phyloP scores from a whole-genome alignment of 2,888 invertebrate species.

The Rhodophaea formosa region DNA sequence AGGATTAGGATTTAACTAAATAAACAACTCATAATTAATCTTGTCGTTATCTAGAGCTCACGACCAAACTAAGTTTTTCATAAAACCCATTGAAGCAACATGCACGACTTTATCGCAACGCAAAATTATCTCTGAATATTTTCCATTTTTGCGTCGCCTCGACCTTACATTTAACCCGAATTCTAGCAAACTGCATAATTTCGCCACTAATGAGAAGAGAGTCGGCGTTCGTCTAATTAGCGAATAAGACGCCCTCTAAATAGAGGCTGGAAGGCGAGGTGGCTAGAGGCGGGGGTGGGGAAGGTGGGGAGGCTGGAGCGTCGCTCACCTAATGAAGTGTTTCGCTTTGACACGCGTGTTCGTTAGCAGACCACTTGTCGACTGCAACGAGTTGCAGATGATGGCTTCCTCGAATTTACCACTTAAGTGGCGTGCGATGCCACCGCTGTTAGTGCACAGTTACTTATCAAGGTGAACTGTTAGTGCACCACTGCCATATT shows the following conservation, averaged over 20 bases:
- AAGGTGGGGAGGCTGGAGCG: slow-evolving; percentile 39
- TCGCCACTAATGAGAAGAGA: slow-evolving; percentile 78
- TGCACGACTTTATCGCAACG: not conserved
- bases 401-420: slow-evolving; percentile 76
- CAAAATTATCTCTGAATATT: slow-evolving; percentile 34
- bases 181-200: slow-evolving; percentile 77
- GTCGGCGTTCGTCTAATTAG: slow-evolving; percentile 76
- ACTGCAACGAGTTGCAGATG: slow-evolving; percentile 70
- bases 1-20: too few relatives aligned
- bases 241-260: slow-evolving; percentile 76
- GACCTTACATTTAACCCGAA: slow-evolving; percentile 75
- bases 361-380: slow-evolving; percentile 78
- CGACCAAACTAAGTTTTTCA: not conserved
- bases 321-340: slow-evolving; percentile 80
- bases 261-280: slow-evolving; percentile 43
- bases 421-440: slow-evolving; percentile 74
- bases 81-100: not conserved
- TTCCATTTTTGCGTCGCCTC: slow-evolving; percentile 56
- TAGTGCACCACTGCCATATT: not conserved
- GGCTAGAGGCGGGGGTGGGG: slow-evolving; percentile 34
- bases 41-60: too few relatives aligned
- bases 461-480: slow-evolving; percentile 42
- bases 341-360: slow-evolving; percentile 80
- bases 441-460: slow-evolving; percentile 59
- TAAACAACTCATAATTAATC: too few relatives aligned